A percentile compares a stretch with the other conserved stretches of the same genome.
Evolutionary conservation across 2,113 vertebrate species (phyloP).

Genomic region (Rhinogobius similis): DNA sequence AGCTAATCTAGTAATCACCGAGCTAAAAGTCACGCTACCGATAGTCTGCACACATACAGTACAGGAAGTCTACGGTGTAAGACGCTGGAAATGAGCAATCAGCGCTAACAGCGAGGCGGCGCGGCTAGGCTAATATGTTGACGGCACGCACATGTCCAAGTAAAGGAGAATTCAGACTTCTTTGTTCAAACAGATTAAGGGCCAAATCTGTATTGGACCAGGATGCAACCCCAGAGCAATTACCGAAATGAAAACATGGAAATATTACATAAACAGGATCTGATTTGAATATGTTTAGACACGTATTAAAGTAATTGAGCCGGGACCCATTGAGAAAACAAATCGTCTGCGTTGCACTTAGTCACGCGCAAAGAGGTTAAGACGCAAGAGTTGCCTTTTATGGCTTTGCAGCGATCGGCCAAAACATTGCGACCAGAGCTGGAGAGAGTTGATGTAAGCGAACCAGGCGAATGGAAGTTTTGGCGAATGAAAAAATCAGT

Average conservation of each 20-base stretch:
- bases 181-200: slow-evolving; percentile 7
- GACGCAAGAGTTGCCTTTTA: neutral
- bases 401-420: neutral
- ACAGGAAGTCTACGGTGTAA: slow-evolving; percentile 32
- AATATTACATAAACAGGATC: slow-evolving; percentile 8
- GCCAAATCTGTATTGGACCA: neutral
- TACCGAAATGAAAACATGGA: neutral
- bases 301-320: slow-evolving; percentile 3
- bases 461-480: too few species aligned
- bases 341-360: neutral
- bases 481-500: too few species aligned
- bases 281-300: slow-evolving; percentile 6
- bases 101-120: slow-evolving; percentile 40
- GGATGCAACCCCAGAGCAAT: slow-evolving; percentile 1
- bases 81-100: slow-evolving; percentile 57
- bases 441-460: neutral
- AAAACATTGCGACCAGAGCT: neutral
- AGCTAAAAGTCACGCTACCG: slow-evolving; percentile 57
- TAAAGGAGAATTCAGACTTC: neutral
- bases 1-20: slow-evolving; percentile 28
- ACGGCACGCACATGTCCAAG: slow-evolving; percentile 9
- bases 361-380: neutral
- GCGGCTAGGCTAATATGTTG: slow-evolving; percentile 9
- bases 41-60: slow-evolving; percentile 43
- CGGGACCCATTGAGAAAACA: slow-evolving; percentile 1